Percentiles rank a stretch among this genome's conserved stretches.
Conservation (phyloP, 2,113 vertebrate species). For the Hydrolagus affinis region DNA sequence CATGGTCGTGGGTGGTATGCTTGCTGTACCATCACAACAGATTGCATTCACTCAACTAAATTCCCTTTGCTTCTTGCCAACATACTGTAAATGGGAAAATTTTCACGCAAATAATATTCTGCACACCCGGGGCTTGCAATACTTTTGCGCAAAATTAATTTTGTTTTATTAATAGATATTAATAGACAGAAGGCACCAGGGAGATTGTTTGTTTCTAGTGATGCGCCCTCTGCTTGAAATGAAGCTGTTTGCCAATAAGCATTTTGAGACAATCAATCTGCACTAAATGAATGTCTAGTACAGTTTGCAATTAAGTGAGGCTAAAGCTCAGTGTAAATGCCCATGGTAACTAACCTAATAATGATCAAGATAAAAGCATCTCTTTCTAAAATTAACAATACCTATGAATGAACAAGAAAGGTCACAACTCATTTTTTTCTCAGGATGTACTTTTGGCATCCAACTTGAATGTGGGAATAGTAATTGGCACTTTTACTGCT, state of each 20-base stretch:
- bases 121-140: too few species aligned
- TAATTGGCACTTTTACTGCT: neutral
- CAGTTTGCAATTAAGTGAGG: neutral
- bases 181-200: slow-evolving; percentile 16
- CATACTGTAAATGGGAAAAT: too few species aligned
- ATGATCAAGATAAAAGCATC: neutral
- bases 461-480: neutral
- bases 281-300: slow-evolving; percentile 11
- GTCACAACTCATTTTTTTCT: neutral
- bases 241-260: slow-evolving; percentile 13
- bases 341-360: slow-evolving; percentile 7
- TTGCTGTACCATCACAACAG: too few species aligned
- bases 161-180: neutral
- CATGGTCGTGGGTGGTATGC: too few species aligned
- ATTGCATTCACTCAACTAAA: too few species aligned
- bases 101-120: too few species aligned
- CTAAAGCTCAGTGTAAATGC: slow-evolving; percentile 10
- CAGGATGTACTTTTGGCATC: neutral
- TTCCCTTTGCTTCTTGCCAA: too few species aligned
- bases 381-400: neutral
- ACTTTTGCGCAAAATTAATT: too few species aligned
- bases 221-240: slow-evolving; percentile 1
- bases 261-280: slow-evolving; percentile 25
- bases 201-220: slow-evolving; percentile 1
- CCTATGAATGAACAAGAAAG: neutral